Evolutionary conservation across 2,888 invertebrate species (phyloP), one percentile per base, ranked within the genome.

Genomic region (Caenorhabditis macrosperma): DNA sequence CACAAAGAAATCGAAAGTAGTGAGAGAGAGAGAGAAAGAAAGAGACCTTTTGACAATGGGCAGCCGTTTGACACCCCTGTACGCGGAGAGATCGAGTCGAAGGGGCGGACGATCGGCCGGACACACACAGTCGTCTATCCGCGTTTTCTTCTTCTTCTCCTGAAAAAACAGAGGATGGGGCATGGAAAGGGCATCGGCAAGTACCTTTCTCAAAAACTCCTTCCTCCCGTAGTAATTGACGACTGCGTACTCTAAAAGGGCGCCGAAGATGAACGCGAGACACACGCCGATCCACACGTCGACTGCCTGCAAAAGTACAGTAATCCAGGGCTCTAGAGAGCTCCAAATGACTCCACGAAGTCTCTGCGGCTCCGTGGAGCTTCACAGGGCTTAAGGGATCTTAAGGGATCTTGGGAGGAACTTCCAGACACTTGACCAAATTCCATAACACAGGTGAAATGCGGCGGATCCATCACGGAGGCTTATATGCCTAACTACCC

Each of bases 241-340:
- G 81, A 98, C 93, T 69, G 98, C 97, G 91, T 98, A 98, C 93
- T 98, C 98, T 78, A 98, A 94, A 86, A 98, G 93, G 26, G 98
- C 97, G 57, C 97, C 96, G 91, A 98, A 98, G 63, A 98, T 97
- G 92, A 98, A 98, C 60, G 97, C 97, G 87, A 97, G 93, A 92
- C 97, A 87, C 6, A 85, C 86, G 22, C 91, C 91, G 87, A 92
- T 92, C 92, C 92, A 92, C 7, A 92, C 91, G 83, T 92, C 92
- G 44, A 92, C 91, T 26, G 92, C 92, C 92, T 98, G 46, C 44
- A 69, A 50, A 54, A 55, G 15, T 41, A 30, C 17, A 9, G 9
- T 41, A 26, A 22, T 44, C 22, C 9, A 15, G 10, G 5, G n/a
- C n/a, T n/a, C n/a, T n/a, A n/a, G n/a, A n/a, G n/a, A n/a, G n/a